Evolutionary conservation across 1,140 invertebrate species (phyloP).

Genomic region (Pseudomyrmex concolor): DNA sequence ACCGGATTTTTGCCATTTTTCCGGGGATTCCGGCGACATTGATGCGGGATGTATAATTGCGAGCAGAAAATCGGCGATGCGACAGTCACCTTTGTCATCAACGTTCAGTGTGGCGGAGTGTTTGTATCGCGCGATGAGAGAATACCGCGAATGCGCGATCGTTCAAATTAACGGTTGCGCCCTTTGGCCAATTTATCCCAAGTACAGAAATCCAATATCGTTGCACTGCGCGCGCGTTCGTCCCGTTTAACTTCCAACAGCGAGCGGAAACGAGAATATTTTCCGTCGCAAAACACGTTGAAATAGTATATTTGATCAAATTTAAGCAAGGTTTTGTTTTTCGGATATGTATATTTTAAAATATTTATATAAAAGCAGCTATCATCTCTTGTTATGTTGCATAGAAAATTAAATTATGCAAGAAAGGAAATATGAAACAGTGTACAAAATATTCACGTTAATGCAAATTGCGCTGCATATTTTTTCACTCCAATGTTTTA

Average conservation of each 20-base stretch:
- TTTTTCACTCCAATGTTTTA: background rate
- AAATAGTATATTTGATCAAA: background rate
- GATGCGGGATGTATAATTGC: constrained; percentile 36
- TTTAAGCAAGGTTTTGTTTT: background rate
- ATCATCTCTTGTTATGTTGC: background rate
- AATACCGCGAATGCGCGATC: constrained; percentile 22
- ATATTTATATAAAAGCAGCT: background rate
- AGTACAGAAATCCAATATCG: constrained; percentile 44
- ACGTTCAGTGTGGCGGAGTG: background rate
- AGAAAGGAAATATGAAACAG: background rate
- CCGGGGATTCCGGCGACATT: constrained; percentile 25
- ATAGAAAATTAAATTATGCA: constrained; percentile 1
- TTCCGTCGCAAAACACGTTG: background rate
- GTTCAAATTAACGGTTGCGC: constrained; percentile 38
- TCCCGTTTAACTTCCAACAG: background rate
- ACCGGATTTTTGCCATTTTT: constrained; percentile 38
- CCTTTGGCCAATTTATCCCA: constrained; percentile 12
- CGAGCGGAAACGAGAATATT: constrained; percentile 17
- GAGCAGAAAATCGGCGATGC: background rate
- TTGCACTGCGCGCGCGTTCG: background rate
- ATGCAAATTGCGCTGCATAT: background rate
- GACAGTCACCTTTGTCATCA: constrained; percentile 24
- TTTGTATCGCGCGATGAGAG: constrained; percentile 25
- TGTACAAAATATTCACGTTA: constrained; percentile 25
- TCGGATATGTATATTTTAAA: background rate